A percentile compares a stretch with the other conserved stretches of the same genome.
Conservation (phyloP, 2,797 vertebrate genomes). For the Sebastes trivittatus region DNA sequence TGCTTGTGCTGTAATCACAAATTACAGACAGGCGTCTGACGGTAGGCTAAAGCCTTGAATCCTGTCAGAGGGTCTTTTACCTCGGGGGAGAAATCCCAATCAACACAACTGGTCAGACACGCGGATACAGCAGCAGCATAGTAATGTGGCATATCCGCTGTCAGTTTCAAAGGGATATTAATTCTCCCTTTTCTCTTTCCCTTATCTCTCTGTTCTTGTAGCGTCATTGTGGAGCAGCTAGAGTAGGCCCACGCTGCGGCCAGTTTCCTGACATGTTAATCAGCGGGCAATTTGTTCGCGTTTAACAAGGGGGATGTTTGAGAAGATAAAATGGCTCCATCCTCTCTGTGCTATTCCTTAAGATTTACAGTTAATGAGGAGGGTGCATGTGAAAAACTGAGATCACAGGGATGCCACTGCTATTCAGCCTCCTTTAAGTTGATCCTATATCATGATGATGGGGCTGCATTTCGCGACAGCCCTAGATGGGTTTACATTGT, state of each 20-base stretch:
- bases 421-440: conserved; percentile 9
- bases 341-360: conserved; percentile 26
- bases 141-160: conserved; percentile 67
- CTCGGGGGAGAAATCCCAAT: conserved; percentile 80
- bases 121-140: conserved; percentile 62
- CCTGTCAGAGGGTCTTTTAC: conserved; percentile 72
- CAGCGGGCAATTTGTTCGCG: conserved; percentile 70
- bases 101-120: conserved; percentile 75
- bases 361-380: conserved; percentile 58
- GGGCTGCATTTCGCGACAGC: not conserved
- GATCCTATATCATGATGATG: not conserved
- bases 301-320: conserved; percentile 62
- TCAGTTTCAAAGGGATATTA: conserved; percentile 74
- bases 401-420: conserved; percentile 27
- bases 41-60: conserved; percentile 73
- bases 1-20: conserved; percentile 82
- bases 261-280: conserved; percentile 71
- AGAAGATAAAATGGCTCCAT: conserved; percentile 62
- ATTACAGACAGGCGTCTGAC: conserved; percentile 82
- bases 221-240: conserved; percentile 52
- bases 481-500: no score
- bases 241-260: conserved; percentile 40
- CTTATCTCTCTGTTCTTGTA: conserved; percentile 59
- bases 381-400: not conserved
- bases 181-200: conserved; percentile 65